Evolutionary conservation across 2,113 vertebrate species (phyloP).

Genomic region (Xerus inauris): DNA sequence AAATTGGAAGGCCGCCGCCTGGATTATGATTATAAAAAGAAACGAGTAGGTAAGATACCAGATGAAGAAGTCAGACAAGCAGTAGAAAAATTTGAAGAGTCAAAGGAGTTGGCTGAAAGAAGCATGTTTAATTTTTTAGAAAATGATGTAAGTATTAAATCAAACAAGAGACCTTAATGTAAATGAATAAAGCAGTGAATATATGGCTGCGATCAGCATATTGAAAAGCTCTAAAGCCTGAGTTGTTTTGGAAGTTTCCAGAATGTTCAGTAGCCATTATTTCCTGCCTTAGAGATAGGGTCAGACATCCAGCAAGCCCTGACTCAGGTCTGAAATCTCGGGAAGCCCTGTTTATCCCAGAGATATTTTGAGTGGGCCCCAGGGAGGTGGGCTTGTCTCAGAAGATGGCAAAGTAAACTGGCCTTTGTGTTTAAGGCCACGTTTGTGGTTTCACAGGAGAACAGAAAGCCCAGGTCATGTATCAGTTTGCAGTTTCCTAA

Average conservation of each 20-base stretch:
- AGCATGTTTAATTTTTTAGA: conserved; percentile 99
- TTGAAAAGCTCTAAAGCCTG: not conserved
- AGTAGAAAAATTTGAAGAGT: conserved; percentile 97
- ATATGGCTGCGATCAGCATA: not conserved
- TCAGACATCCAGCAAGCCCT: not conserved
- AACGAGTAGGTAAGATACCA: conserved; percentile 93
- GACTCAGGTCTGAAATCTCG: not conserved
- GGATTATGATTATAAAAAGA: conserved; percentile 98
- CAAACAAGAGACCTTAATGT: not conserved
- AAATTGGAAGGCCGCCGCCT: conserved; percentile 96
- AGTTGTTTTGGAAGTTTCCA: not conserved
- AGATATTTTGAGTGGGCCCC: accelerated
- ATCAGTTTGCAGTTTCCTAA: not conserved
- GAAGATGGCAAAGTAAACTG: accelerated
- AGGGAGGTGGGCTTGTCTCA: not conserved
- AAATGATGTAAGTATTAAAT: conserved; percentile 92
- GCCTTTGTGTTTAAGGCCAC: not conserved
- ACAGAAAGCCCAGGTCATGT: not conserved
- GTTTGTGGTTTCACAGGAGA: not conserved
- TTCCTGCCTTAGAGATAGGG: not conserved
- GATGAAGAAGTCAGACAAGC: conserved; percentile 96
- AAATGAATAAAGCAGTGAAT: not conserved
- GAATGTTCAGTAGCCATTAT: not conserved
- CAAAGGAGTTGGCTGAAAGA: conserved; percentile 95
- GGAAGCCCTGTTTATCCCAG: not conserved